Evolutionary conservation across 2,797 vertebrate genomes (phyloP), one percentile per base, ranked within the genome.

Genomic region (Oreortyx pictus): DNA sequence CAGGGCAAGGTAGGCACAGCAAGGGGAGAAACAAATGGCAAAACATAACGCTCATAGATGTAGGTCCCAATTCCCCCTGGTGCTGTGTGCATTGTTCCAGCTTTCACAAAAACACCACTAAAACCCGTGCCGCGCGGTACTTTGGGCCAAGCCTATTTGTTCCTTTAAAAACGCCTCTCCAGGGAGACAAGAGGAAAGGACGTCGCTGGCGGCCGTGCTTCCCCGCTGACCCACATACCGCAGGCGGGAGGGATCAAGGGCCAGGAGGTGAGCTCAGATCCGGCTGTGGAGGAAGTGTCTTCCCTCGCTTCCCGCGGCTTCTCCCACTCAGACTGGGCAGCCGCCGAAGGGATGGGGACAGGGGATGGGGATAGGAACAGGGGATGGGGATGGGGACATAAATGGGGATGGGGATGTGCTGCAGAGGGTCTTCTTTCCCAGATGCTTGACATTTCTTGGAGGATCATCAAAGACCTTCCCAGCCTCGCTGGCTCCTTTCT

Each of bases 261-360:
- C 92, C 92, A 82, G 89, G 83, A 93, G 89, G 85, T 93, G 91
- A 96, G 35, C 82, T 95, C 93, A 96, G 91, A 97, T 94, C 95
- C 93, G 91, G n/a, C 18, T 0, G 47, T 17, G 73, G 74, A 94
- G 93, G 94, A 95, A 96, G 93, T 94, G 91, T 96, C 92, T 88
- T 94, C 82, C 93, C 94, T 96, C 12, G 41, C 90, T 94, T 95
- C 93, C 91, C 77, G 75, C 6, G 90, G 95, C 86, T 96, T 93
- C 93, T 94, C 93, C 92, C n/a, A 14, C 88, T 90, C 11, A 67
- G 88, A n/a, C 47, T 7, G 60, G 43, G 54, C 2, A 2, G 76
- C 22, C 3, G 3, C 67, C 0, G 47, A 79, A 82, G 25, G 57
- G 65, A 33, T 4, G 12, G n/a, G 56, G n/a, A 57, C 56, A 61